Conservation (phyloP, 1,140 invertebrate genomes). For the Ridgeia piscesae region DNA sequence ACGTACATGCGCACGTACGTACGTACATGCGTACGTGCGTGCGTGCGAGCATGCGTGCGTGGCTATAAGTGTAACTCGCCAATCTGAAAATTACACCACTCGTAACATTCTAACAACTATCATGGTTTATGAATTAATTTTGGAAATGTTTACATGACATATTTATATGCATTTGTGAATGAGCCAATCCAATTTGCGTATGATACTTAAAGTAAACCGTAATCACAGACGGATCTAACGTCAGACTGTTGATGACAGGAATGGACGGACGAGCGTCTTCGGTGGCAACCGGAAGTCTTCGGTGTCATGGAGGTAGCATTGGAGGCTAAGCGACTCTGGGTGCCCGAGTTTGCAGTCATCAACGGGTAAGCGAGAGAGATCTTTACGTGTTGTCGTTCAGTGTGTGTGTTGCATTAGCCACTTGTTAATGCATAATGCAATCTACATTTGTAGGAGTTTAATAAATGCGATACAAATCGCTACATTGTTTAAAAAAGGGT, state of each 20-base stretch:
- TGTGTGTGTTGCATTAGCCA: background rate
- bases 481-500: too few relatives aligned
- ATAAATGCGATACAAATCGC: background rate
- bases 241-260: conserved; percentile 21
- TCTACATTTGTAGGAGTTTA: background rate
- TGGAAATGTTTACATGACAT: background rate
- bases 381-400: too few relatives aligned
- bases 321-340: conserved; percentile 26
- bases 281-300: conserved; percentile 21
- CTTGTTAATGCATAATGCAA: background rate
- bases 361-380: conserved; percentile 27
- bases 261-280: conserved; percentile 29
- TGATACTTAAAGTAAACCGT: background rate
- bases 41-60: too few relatives aligned
- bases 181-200: background rate
- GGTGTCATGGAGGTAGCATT: conserved; percentile 26
- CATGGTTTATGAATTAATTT: too few relatives aligned
- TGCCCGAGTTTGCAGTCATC: conserved; percentile 32
- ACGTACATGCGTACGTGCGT: too few relatives aligned
- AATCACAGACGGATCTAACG: background rate
- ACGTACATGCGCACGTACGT: too few relatives aligned
- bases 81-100: too few relatives aligned
- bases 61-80: too few relatives aligned
- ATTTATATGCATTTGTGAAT: background rate
- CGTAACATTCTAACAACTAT: too few relatives aligned